Evolutionary conservation across 2,888 invertebrate species (phyloP), one percentile per base, ranked within the genome.

Genomic region (Mesoligia furuncula): DNA sequence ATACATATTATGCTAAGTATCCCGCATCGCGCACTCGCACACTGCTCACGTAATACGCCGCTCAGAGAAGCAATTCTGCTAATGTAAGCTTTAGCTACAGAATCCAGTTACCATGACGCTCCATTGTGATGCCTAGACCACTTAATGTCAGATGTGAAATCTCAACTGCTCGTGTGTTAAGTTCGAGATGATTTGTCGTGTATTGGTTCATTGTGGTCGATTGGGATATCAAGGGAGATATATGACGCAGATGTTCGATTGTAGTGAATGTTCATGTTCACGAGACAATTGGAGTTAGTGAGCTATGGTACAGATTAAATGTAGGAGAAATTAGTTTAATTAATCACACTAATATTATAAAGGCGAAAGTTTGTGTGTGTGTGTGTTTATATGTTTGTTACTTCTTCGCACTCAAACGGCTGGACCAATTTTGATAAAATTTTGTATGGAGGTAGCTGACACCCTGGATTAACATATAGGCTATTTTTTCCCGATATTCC

Each of bases 61-160:
- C 45, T 57, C 42, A 20, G 48, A 24, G 48, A 67, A 75, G 74
- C 86, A 86, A 85, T 85, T 67, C 62, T 36, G 62, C 72, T 86
- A 83, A 84, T 85, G 69, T 73, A 83, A 54, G 77, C 62, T 61
- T 66, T 72, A 72, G 64, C 45, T 45, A 13, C 65, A 73, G 62
- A 68, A 84, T 79, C 73, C 71, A 68, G 83, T 86, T 73, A 79
- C 69, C 31, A 70, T 73, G 65, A 59, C 64, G 48, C 42, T 31
- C 65, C 15, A 73, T 73, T 86, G 70, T 75, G 73, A 64, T 65
- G 27, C 20, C 54, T 27, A n/a, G 27, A 59, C 39, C 75, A 73
- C 48, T 84, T 73, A 75, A 57, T 67, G 75, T 73, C 79, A 73
- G 64, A 83, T 75, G 54, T 71, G 72, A 59, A 13, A 67, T 77